phyloP scores from a whole-genome alignment of 2,113 vertebrate genomes.

The Hoplias malabaricus region DNA sequence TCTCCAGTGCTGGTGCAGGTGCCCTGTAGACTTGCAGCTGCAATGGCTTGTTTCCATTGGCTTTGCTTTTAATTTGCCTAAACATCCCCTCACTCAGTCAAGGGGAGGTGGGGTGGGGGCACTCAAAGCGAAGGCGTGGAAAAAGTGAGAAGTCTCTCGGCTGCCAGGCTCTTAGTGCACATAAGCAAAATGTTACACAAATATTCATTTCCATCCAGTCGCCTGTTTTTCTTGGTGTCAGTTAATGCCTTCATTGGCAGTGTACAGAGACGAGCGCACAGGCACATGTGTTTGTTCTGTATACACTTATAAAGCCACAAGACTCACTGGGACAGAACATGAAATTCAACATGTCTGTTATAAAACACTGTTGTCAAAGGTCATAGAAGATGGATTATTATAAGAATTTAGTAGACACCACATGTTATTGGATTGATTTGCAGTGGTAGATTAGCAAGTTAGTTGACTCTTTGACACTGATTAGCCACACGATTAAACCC shows the following conservation, averaged over 20 bases:
- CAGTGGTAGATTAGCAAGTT: too few species aligned
- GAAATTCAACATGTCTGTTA: background rate
- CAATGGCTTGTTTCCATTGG: constrained; percentile 22
- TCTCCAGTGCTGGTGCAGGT: background rate
- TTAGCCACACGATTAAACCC: too few species aligned
- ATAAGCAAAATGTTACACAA: constrained; percentile 33
- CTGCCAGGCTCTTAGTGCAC: constrained; percentile 35
- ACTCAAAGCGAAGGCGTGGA: constrained; percentile 1
- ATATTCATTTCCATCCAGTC: constrained; percentile 39
- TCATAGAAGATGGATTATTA: background rate
- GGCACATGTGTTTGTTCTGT: constrained; percentile 23
- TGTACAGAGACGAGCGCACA: background rate
- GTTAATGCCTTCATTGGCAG: constrained; percentile 19
- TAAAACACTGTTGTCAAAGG: background rate
- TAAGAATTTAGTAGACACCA: background rate
- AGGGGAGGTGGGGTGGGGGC: background rate
- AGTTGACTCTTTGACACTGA: too few species aligned
- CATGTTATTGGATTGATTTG: background rate
- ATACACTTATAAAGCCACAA: constrained; percentile 1
- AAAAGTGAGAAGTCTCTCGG: background rate
- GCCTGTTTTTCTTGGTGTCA: constrained; percentile 34
- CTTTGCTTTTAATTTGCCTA: constrained; percentile 20
- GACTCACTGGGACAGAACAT: background rate
- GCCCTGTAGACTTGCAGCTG: background rate
- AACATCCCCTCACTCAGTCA: background rate